Base-by-base conservation (phyloP, 2,888 invertebrate species). In the Eulithis prunata region DNA sequence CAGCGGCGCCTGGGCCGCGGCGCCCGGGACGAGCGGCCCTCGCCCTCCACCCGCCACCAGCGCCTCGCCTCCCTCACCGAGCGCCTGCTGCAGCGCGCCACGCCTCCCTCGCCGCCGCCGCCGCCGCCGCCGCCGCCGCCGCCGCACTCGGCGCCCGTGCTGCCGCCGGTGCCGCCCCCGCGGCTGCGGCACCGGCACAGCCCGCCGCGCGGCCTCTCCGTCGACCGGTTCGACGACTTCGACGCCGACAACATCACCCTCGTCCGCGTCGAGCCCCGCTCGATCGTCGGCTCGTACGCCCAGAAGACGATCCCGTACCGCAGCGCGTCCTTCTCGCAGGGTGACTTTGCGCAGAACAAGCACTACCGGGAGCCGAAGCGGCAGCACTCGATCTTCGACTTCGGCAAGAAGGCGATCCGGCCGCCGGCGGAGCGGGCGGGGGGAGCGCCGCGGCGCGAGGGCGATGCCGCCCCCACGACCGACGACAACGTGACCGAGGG, bases 281-380 rank as follows among this genome's bases (percentile, higher is more conserved):
- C 94, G 2, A 93, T 95, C 36, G 91, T 95, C 55, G 95, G 94
- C 38, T 94, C 95, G 0, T 95, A 95, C 79, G 93, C 94, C 13
- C 95, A 95, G 78, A 94, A 95, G 79, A 94, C 94, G 68, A 95
- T 96, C 75, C 97, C 97, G 2, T 96, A 95, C 82, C 95, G 97
- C 47, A 97, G 97, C 80, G 97, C 97, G 6, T 97, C 97, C 7
- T 97, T 98, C 81, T 97, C 97, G 0, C 97, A 97, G 88, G 97
- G 97, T 69, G 97, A 97, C 84, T 96, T 95, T 78, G 93, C 95
- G 0, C 95, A 95, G 61, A 95, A 95, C 71, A 90, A 90, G 68
- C 85, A 91, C 69, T 90, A 89, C 67, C 82, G 88, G 71, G 80
- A 87, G 72, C 78, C 91, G 74, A 74, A 82, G 79, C 78, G 88